A percentile compares a stretch with the other conserved stretches of the same genome.
phyloP scores from a whole-genome alignment of 2,113 vertebrate species.

The Sakesphorus luctuosus region DNA sequence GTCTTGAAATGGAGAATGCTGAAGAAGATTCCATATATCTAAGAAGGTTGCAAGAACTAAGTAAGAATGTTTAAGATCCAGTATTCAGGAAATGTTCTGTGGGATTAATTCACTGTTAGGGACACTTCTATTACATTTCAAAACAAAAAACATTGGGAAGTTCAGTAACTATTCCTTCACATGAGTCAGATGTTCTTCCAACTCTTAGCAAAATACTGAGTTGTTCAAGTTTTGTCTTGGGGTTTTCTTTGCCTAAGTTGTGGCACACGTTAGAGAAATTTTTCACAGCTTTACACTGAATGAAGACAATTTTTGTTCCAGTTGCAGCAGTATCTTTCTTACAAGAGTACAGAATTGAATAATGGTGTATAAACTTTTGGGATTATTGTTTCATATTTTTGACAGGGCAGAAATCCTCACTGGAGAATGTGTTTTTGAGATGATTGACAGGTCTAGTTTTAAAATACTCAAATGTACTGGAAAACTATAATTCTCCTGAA shows the following conservation, averaged over 20 bases:
- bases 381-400: constrained; percentile 36
- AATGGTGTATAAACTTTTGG: constrained; percentile 32
- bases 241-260: background rate
- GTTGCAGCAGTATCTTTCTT: constrained; percentile 1
- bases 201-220: background rate
- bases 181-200: background rate
- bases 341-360: background rate
- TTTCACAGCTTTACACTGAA: constrained; percentile 29
- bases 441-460: constrained; percentile 32
- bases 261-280: background rate
- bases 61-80: constrained; percentile 75
- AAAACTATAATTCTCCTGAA: background rate
- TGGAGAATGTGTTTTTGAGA: background rate
- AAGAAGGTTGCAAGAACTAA: constrained; percentile 92
- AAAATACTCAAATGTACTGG: background rate
- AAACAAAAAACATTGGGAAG: background rate
- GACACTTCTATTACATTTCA: background rate
- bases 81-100: background rate
- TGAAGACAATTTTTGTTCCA: constrained; percentile 26
- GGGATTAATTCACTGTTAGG: background rate
- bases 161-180: background rate
- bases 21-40: constrained; percentile 85
- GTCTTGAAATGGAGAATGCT: constrained; percentile 75
- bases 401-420: constrained; percentile 17
- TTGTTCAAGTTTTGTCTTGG: background rate